Base-by-base conservation (phyloP, 2,888 invertebrate genomes). In the Agrochola circellaris region DNA sequence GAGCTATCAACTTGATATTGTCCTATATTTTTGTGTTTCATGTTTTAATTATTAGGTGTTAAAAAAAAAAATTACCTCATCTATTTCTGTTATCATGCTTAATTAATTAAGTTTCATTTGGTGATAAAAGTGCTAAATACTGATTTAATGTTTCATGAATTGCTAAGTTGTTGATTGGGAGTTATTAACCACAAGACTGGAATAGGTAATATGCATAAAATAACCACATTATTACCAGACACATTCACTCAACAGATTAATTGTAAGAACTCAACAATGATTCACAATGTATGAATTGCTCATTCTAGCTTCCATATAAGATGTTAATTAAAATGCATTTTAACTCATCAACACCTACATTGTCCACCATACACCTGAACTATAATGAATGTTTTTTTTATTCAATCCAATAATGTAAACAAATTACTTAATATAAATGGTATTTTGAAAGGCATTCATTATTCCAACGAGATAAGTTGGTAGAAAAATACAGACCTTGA, bases 1-100 rank as follows among this genome's bases (percentile, higher is more conserved):
- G 81, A 80, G 80, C 75, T 80, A 87, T 87, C 75, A 85, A 85
- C 75, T 79, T 85, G 77, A 76, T 77, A 60, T 65, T 75, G 66
- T 65, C 61, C 38, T 73, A 45, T 69, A 73, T 71, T 73, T 78
- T 72, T 62, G 70, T 83, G 66, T 74, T 78, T 58, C 23, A 45
- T 61, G 13, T 60, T 66, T 69, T 70, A 67, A 65, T 62, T 58
- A 68, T 51, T 64, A 51, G 54, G 61, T 62, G 23, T 42, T 17
- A 38, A 26, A 58, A n/a, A 45, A 58, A 23, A 1, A 0, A 56
- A 42, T 48, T 72, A 61, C 54, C 64, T 79, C 73, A 68, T 73
- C 56, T 75, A 75, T 81, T 75, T 68, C 20, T 82, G 80, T 70
- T 83, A 88, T 80, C 81, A 88, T 71, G 61, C 51, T 65, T 30